These are phyloP conservation scores for Leptinotarsa haldemani DNA, from an alignment of 2,888 invertebrate species.

Conservation along the genomic window DNA sequence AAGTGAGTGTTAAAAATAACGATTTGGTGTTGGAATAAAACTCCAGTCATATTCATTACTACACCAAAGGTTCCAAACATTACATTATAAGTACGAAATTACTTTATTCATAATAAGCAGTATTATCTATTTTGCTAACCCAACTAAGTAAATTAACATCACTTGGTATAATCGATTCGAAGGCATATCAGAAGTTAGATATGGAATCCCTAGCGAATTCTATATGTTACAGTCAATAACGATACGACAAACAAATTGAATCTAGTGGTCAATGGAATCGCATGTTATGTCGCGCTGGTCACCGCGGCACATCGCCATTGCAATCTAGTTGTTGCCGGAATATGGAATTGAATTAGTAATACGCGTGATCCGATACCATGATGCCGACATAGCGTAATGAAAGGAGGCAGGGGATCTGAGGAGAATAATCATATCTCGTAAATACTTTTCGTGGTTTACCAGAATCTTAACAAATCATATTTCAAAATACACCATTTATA, in stretches of 20 bases:
- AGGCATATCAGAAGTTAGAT: slow-evolving; percentile 5
- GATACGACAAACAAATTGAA: slow-evolving; percentile 61
- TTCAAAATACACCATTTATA: not conserved
- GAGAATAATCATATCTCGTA: not conserved
- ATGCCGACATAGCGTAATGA: slow-evolving; percentile 26
- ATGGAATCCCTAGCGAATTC: slow-evolving; percentile 44
- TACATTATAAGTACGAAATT: no score
- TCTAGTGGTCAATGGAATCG: slow-evolving; percentile 52
- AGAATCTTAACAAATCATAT: not conserved
- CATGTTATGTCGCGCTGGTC: slow-evolving; percentile 50
- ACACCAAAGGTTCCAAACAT: no score
- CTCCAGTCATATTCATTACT: no score
- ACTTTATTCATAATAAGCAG: no score
- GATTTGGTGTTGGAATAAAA: no score
- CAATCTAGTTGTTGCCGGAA: slow-evolving; percentile 48
- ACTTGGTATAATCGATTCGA: not conserved
- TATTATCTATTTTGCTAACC: not conserved
- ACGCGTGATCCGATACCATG: slow-evolving; percentile 50
- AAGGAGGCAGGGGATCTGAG: slow-evolving; percentile 20
- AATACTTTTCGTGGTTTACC: not conserved
- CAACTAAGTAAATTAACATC: not conserved
- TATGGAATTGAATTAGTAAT: slow-evolving; percentile 54
- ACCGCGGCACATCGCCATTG: slow-evolving; percentile 33
- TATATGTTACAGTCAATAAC: slow-evolving; percentile 57
- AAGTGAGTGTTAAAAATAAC: no score